Conservation (phyloP, 64 coral and sea anemone species). For the Stylophora pistillata region DNA sequence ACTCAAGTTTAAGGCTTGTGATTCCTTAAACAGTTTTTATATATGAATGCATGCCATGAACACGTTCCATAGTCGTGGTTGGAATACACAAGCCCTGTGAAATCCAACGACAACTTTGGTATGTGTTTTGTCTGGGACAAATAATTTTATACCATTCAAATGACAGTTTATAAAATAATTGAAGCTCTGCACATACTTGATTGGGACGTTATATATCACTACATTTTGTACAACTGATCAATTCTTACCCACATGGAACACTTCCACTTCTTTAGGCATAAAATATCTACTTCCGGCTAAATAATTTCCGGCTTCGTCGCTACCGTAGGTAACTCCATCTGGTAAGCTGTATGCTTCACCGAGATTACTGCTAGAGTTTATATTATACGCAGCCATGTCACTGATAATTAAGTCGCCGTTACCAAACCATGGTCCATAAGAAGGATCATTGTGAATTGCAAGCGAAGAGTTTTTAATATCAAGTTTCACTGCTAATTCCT, state of each 20-base stretch:
- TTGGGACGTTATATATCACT: too few relatives aligned
- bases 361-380: neutral
- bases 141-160: too few relatives aligned
- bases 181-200: too few relatives aligned
- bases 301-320: neutral
- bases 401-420: slow-evolving; percentile 5
- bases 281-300: slow-evolving; percentile 23
- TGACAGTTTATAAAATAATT: too few relatives aligned
- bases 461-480: neutral
- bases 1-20: too few relatives aligned
- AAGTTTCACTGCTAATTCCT: neutral
- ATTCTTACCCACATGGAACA: slow-evolving; percentile 1
- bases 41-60: too few relatives aligned
- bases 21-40: too few relatives aligned
- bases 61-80: too few relatives aligned
- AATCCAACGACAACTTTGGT: too few relatives aligned
- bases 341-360: neutral
- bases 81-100: too few relatives aligned
- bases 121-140: too few relatives aligned
- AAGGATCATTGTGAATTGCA: neutral
- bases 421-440: slow-evolving; percentile 24
- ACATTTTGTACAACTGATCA: too few relatives aligned
- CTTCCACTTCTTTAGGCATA: slow-evolving; percentile 1
- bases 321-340: neutral
- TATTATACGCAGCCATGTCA: neutral